phyloP scores from a whole-genome alignment of 2,888 invertebrate genomes.

The Lasioglossum leucozonium region DNA sequence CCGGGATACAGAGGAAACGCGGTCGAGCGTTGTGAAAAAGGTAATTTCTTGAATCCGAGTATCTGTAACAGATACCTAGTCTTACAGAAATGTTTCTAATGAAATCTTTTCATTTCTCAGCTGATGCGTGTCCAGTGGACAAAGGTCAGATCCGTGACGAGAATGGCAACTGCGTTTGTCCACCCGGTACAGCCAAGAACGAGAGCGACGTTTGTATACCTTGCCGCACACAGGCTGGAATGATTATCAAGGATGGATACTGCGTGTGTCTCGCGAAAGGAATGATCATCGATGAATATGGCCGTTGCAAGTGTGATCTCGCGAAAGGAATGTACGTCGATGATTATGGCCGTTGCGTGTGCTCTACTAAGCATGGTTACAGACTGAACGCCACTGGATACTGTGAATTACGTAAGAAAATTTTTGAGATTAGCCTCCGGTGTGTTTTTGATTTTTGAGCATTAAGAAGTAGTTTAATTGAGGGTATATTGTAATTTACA shows the following conservation, averaged over 20 bases:
- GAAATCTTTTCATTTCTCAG: slow-evolving; percentile 81
- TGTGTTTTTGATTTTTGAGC: not conserved
- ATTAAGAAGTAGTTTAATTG: not conserved
- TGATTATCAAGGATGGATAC: slow-evolving; percentile 90
- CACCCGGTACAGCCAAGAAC: slow-evolving; percentile 91
- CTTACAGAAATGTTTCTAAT: not conserved
- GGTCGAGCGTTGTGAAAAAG: slow-evolving; percentile 91
- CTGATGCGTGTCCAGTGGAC: slow-evolving; percentile 88
- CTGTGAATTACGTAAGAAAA: slow-evolving; percentile 85
- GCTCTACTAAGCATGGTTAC: slow-evolving; percentile 89
- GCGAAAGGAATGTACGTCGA: slow-evolving; percentile 92
- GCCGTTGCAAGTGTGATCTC: slow-evolving; percentile 91
- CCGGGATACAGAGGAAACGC: slow-evolving; percentile 95
- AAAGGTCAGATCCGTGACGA: slow-evolving; percentile 89
- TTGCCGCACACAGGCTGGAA: slow-evolving; percentile 90
- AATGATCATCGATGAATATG: slow-evolving; percentile 91
- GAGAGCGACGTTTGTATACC: slow-evolving; percentile 91
- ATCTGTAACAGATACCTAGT: not conserved
- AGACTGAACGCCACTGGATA: slow-evolving; percentile 87
- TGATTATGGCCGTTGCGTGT: slow-evolving; percentile 91
- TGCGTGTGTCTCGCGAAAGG: slow-evolving; percentile 93
- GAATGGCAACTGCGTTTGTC: slow-evolving; percentile 90
- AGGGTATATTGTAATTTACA: slow-evolving; percentile 38
- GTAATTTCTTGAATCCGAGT: slow-evolving; percentile 85
- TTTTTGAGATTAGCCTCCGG: not conserved